These are phyloP conservation scores for Thecocarcelia acutangulata DNA, from an alignment of 2,888 invertebrate genomes.

Conservation along the genomic window DNA sequence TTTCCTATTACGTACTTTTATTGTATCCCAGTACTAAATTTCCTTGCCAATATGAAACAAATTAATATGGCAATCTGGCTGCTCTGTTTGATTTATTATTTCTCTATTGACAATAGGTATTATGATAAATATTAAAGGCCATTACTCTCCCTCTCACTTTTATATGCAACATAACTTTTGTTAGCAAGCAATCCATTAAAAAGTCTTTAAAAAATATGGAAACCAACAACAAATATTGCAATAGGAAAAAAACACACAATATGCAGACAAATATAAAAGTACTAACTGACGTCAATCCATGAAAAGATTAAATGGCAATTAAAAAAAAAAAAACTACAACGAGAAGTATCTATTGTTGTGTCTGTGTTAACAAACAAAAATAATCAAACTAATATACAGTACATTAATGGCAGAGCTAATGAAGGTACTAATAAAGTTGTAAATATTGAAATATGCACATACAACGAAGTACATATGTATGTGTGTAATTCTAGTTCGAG, in stretches of 20 bases:
- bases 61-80: background rate
- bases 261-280: slow-evolving; percentile 3
- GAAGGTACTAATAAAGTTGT: slow-evolving; percentile 7
- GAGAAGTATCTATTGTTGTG: slow-evolving; percentile 13
- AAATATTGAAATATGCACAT: background rate
- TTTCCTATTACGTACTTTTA: too few relatives aligned
- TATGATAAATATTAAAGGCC: slow-evolving; percentile 31
- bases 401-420: slow-evolving; percentile 6
- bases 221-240: slow-evolving; percentile 10
- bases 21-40: too few relatives aligned
- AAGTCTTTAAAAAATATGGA: slow-evolving; percentile 15
- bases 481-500: background rate
- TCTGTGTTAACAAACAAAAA: slow-evolving; percentile 29
- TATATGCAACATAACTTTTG: background rate
- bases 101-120: background rate
- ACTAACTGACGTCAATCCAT: slow-evolving; percentile 56
- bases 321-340: slow-evolving; percentile 52
- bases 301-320: slow-evolving; percentile 56
- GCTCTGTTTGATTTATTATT: background rate
- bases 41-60: background rate
- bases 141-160: slow-evolving; percentile 28
- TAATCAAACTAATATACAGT: slow-evolving; percentile 13
- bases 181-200: slow-evolving; percentile 16
- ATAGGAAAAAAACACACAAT: background rate
- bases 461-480: background rate